Base-by-base conservation (phyloP, 1,140 invertebrate genomes). In the Drosophila subobscura region DNA sequence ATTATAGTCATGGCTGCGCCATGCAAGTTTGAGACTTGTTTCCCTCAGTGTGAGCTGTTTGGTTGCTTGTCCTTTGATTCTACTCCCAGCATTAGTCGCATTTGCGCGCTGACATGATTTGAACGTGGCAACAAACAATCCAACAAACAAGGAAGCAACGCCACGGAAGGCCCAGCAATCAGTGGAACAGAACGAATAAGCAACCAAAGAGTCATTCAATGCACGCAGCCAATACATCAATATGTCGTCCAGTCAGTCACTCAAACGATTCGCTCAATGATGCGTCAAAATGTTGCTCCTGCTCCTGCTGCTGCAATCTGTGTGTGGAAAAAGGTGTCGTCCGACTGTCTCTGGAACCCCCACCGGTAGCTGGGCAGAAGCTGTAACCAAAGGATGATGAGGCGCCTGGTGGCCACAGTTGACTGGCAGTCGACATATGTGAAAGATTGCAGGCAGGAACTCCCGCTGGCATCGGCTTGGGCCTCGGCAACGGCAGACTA, bases 181-280 rank as follows among this genome's bases (percentile, higher is more conserved):
- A 33, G 7, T 8, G 7, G 29, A 33, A 27, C 25, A 27, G 16
- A 27, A 2, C 25, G 25, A 5, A 27, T 1, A 5, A 5, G 5
- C 10, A 12, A 12, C 33, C 33, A 4, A 37, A 72, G 78, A 86
- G 70, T 83, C 81, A 88, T 81, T 88, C 81, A 86, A 72, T 78
- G 72, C 83, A 74, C 47, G 60, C 58, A 44, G 75, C 71, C 81
- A 88, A 86, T 86, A 86, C 83, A 86, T 86, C 81, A 86, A 86
- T 88, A 74, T 86, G 81, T 86, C 74, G 72, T 64, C 79, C 79
- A 72, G 70, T 76, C 60, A 70, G 60, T 67, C 56, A 67, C 63
- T 73, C 71, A 74, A 75, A 75, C 68, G 72, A 58, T 74, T 52
- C 72, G 60, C 58, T 70, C 79, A 84, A 84, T 84, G 79, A 84